Conservation (phyloP, 2,797 vertebrate species). For the Cynopterus sphinx region DNA sequence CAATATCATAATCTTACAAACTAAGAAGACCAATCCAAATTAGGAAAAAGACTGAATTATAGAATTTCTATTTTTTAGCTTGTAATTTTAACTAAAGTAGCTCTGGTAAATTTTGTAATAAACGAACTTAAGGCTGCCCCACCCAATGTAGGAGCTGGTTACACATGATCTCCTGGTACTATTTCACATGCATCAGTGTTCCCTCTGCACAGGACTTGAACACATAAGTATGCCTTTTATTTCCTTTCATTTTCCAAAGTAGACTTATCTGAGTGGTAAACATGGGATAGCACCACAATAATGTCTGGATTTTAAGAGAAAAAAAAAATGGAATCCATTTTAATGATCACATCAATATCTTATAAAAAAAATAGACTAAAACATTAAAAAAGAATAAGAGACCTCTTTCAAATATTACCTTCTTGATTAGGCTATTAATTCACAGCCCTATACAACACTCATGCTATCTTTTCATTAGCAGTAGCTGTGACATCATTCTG, state of each 20-base stretch:
- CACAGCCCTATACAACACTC: too few relatives aligned
- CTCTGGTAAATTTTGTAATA: background rate
- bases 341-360: background rate
- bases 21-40: background rate
- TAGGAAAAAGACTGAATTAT: background rate
- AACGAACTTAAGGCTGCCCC: background rate
- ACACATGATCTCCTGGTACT: accelerated
- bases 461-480: background rate
- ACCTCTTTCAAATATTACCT: background rate
- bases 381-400: background rate
- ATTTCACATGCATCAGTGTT: accelerated
- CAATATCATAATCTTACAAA: background rate
- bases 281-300: background rate
- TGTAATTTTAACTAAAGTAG: background rate
- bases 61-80: background rate
- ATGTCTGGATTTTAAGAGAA: background rate
- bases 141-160: too few relatives aligned
- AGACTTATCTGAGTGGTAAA: background rate
- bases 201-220: background rate
- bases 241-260: background rate
- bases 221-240: background rate
- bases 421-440: background rate
- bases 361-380: background rate
- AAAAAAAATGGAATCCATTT: background rate
- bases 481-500: too few relatives aligned